Evolutionary conservation across 2,888 invertebrate species (phyloP), one percentile per base, ranked within the genome.

Genomic region (Zhuqinia jingwanae): DNA sequence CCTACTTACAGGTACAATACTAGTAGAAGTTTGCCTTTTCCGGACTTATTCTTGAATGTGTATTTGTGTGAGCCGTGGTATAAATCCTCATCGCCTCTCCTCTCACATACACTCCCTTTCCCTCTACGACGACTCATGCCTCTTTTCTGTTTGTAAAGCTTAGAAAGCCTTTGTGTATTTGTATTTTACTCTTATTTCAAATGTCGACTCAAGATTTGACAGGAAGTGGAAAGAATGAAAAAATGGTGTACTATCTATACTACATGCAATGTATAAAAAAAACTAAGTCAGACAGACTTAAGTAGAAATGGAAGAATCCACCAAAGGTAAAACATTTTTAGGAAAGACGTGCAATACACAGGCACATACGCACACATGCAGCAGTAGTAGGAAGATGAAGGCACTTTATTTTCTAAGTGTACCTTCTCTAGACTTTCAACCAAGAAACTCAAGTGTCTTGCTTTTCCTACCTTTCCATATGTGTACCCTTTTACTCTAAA

Each of bases 191-290:
- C 76, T 65, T 83, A 79, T 73, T 85, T 85, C 70, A 85, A 78
- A 78, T 70, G 78, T 60, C 70, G 70, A 85, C 47, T 78, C 53
- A 79, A 73, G 70, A 78, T 78, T 85, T 85, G 85, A 85, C 85
- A 85, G 78, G 78, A 85, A 84, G 82, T 30, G 65, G 45, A 36
- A 36, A 20, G 42, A 73, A 73, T 68, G 36, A 50, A 82, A 68
- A 82, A 75, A 50, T 68, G 20, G 68, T 56, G 68, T 68, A 75
- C 30, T 75, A 75, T 30, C 50, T 75, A 53, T 75, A 53, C 30
- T 70, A 0, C 45, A 20, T 42, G 13, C 36, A 45, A 17, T 70
- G 68, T n/a, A n/a, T n/a, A n/a, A n/a, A 15, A 2, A 20, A 1
- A 0, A 8, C 27, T n/a, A 42, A 36, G 1, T 10, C 30, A 36